Base-by-base conservation (phyloP, 2,797 vertebrate genomes). In the Eulemur mongoz region DNA sequence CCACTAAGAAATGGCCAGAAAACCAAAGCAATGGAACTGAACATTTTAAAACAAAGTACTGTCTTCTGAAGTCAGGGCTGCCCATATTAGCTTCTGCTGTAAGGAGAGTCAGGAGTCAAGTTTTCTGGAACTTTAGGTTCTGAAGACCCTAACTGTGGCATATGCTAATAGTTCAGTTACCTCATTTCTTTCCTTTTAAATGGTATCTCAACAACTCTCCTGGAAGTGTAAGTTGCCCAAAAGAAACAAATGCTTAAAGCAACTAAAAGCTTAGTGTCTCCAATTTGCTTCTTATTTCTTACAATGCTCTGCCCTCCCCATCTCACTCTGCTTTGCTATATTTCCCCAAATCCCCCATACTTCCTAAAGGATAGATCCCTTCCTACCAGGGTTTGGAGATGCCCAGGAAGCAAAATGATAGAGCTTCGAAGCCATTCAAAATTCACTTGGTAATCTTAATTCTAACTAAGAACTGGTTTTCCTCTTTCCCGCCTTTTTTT, bases 1-100 rank as follows among this genome's bases (percentile, higher is more conserved):
- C 40, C 18, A 85, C 67, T 72, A 86, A 91, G 67, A 96, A 95
- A 96, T 67, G 11, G 43, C 7, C 88, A 63, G 43, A 81, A 97
- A 91, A 93, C 43, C 87, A 80, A 91, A 17, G 61, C 61, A 82
- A 13, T 15, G 35, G 43, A 11, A 65, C 10, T 75, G 59, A 93
- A 79, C 48, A 89, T 72, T 96, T 89, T 54, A 27, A 72, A 92
- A 81, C 6, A n/a, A 89, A 90, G 89, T 17, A 43, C 18, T 63
- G 25, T 52, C 73, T 69, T 84, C n/a, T 57, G 38, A 81, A 50
- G 17, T 84, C 15, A 86, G 40, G 5, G 13, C 22, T 89, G 12
- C 23, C 15, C 22, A 50, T 6, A 65, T 27, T 52, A 59, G 35
- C 52, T 78, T 87, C 54, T 81, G 20, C 72, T 25, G 18, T 73